Percentiles rank a stretch among this genome's conserved stretches.
Evolutionary conservation across 37 sponge, comb jelly and placozoan species (phyloP).

Genomic region (Beroe ovata): DNA sequence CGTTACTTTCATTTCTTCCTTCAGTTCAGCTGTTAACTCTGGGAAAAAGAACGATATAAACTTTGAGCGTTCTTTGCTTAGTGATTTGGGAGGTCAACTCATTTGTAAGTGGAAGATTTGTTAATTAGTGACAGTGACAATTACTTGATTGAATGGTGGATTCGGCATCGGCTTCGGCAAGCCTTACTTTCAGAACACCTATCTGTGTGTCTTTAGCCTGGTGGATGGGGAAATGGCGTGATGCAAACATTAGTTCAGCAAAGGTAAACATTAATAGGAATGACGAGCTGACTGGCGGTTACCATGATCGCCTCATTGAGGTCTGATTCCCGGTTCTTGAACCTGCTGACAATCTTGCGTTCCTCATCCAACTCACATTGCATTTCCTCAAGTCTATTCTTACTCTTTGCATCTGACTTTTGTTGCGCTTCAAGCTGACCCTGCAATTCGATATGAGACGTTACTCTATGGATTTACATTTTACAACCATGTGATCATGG

Average conservation of each 20-base stretch:
- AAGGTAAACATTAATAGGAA: too few relatives aligned
- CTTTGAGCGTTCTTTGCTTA: too few relatives aligned
- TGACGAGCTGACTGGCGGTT: too few relatives aligned
- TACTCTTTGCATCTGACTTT: not conserved
- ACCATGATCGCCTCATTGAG: not conserved
- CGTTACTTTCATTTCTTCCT: not conserved
- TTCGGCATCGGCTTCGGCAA: conserved; percentile 15
- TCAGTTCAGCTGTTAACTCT: not conserved
- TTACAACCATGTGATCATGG: too few relatives aligned
- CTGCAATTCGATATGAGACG: too few relatives aligned
- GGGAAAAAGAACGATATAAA: too few relatives aligned
- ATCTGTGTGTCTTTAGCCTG: conserved; percentile 60
- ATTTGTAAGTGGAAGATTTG: too few relatives aligned
- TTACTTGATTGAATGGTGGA: not conserved
- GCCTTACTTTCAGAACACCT: conserved; percentile 29
- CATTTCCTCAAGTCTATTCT: not conserved
- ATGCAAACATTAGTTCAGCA: too few relatives aligned
- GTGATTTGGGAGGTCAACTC: too few relatives aligned
- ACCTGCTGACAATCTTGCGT: not conserved
- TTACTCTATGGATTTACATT: too few relatives aligned
- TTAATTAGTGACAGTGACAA: too few relatives aligned
- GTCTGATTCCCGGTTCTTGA: not conserved
- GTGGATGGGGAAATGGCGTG: too few relatives aligned
- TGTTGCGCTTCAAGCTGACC: not conserved
- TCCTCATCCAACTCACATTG: not conserved